These are phyloP conservation scores for Erebia ligea DNA, from an alignment of 2,888 invertebrate genomes.

Conservation along the genomic window DNA sequence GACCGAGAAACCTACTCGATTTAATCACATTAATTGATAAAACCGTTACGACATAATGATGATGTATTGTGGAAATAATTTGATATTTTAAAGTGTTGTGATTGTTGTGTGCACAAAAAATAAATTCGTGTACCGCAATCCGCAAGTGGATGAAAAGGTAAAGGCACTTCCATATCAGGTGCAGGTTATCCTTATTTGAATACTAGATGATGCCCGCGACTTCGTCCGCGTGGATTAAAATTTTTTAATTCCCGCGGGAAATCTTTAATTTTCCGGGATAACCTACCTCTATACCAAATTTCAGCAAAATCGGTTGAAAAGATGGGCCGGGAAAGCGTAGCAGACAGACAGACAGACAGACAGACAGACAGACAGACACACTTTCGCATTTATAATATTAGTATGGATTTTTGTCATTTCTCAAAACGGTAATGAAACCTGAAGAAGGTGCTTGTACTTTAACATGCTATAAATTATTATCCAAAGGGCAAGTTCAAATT, in stretches of 20 bases:
- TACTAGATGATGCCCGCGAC: no score
- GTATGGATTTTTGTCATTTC: not conserved
- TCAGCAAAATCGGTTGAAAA: no score
- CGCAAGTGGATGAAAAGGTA: constrained; percentile 52
- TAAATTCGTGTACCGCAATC: constrained; percentile 56
- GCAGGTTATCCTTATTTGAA: not conserved
- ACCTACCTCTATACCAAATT: no score
- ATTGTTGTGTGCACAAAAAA: constrained; percentile 59
- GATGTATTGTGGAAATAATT: constrained; percentile 77
- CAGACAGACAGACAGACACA: no score
- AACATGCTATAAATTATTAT: not conserved
- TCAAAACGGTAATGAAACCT: not conserved
- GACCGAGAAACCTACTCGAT: constrained; percentile 68
- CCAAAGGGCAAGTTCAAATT: not conserved
- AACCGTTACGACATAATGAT: constrained; percentile 78
- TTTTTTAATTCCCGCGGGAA: no score
- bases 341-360: no score
- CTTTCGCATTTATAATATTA: no score
- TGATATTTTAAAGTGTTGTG: constrained; percentile 70
- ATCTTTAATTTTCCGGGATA: no score
- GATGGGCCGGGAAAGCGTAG: no score
- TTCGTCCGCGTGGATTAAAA: no score
- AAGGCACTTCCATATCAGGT: not conserved
- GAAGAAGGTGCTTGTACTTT: no score
- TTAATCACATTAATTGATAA: constrained; percentile 77